Evolutionary conservation across 2,113 vertebrate genomes (phyloP).

Genomic region (Odontesthes bonariensis): DNA sequence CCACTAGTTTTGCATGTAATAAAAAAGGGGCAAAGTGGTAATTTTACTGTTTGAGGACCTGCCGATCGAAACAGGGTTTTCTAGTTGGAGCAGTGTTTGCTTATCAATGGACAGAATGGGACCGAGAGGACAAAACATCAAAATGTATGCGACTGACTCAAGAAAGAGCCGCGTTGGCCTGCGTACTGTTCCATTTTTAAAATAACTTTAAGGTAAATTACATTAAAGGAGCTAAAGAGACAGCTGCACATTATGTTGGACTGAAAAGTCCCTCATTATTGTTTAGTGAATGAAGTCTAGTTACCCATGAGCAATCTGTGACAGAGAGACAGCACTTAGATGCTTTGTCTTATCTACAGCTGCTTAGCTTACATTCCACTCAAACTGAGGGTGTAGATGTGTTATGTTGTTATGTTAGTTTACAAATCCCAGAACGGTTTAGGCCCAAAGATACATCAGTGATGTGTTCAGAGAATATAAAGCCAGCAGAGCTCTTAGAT

Average conservation of each 20-base stretch:
- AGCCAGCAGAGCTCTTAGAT: too few species aligned
- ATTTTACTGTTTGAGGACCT: not conserved
- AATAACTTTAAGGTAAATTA: too few species aligned
- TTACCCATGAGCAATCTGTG: constrained; percentile 27
- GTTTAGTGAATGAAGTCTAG: constrained; percentile 19
- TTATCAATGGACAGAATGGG: not conserved
- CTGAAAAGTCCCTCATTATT: constrained; percentile 21
- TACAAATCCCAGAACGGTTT: too few species aligned
- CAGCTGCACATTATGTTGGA: constrained; percentile 17
- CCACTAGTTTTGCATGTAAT: not conserved
- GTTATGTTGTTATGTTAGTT: too few species aligned
- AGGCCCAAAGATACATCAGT: too few species aligned
- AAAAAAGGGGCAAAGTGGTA: not conserved
- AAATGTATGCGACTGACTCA: not conserved
- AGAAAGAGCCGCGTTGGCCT: not conserved
- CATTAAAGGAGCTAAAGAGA: not conserved
- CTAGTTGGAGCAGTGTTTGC: not conserved
- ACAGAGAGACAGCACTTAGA: constrained; percentile 7
- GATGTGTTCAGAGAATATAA: too few species aligned
- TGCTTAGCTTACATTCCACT: constrained; percentile 31
- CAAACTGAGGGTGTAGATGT: constrained; percentile 11
- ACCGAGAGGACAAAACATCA: too few species aligned
- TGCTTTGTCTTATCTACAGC: constrained; percentile 36
- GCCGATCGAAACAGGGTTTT: not conserved
- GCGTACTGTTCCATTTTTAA: too few species aligned